These are phyloP conservation scores for Lepidurus packardi DNA, from an alignment of 1,140 invertebrate species.

Conservation along the genomic window DNA sequence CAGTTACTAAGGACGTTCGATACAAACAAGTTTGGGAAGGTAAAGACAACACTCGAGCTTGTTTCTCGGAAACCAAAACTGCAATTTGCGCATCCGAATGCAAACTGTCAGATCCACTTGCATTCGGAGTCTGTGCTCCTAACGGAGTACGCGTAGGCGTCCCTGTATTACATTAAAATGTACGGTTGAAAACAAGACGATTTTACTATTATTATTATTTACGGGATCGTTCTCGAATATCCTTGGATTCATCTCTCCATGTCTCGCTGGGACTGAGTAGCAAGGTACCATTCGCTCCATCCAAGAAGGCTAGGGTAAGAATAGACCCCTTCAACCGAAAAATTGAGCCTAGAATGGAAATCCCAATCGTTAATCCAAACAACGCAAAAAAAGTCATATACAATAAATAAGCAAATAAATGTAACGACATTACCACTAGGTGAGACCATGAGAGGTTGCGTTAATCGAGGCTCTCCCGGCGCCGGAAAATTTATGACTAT, in stretches of 20 bases:
- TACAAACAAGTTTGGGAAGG: conserved; percentile 87
- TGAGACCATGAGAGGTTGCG: conserved; percentile 82
- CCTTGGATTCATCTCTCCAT: conserved; percentile 72
- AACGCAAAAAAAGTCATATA: neutral
- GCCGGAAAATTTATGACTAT: conserved; percentile 80
- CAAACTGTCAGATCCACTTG: conserved; percentile 41
- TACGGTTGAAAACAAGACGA: neutral
- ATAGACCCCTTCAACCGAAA: conserved; percentile 92
- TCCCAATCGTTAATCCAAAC: neutral
- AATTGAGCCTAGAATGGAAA: conserved; percentile 65
- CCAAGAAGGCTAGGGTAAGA: conserved; percentile 87
- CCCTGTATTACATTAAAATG: conserved; percentile 41
- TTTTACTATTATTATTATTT: neutral
- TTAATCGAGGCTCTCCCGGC: conserved; percentile 64
- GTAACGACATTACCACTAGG: conserved; percentile 65
- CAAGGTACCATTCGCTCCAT: conserved; percentile 75
- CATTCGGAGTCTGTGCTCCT: conserved; percentile 17
- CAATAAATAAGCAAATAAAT: conserved; percentile 24
- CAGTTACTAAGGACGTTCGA: conserved; percentile 75
- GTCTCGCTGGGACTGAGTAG: conserved; percentile 77
- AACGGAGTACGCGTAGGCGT: conserved; percentile 54
- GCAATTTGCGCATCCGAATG: conserved; percentile 83
- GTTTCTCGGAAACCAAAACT: conserved; percentile 88
- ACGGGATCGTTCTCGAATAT: conserved; percentile 51
- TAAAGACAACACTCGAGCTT: conserved; percentile 85